Evolutionary conservation across 2,888 invertebrate species (phyloP).

Genomic region (Lasius platythorax): DNA sequence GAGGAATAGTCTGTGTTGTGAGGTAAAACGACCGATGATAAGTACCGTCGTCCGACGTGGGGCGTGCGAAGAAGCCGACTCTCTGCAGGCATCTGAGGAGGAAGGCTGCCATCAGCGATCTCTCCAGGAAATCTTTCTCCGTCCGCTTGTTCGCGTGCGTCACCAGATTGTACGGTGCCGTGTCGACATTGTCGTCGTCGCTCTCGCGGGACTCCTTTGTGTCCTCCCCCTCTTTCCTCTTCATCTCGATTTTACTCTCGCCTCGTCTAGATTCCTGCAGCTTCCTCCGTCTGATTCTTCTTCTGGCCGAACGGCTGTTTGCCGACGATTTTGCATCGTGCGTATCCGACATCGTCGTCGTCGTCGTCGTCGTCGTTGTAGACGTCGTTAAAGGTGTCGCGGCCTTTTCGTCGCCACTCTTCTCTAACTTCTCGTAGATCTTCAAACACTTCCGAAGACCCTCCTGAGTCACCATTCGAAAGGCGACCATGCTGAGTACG

Average conservation of each 20-base stretch:
- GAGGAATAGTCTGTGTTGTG: background rate
- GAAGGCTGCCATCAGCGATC: conserved; percentile 93
- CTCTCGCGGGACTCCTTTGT: conserved; percentile 64
- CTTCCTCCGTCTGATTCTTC: conserved; percentile 78
- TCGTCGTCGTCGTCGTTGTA: background rate
- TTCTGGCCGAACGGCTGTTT: conserved; percentile 76
- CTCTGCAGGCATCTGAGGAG: conserved; percentile 91
- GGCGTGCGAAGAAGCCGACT: conserved; percentile 87
- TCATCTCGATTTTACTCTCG: background rate
- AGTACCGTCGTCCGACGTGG: conserved; percentile 66
- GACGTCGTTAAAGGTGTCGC: background rate
- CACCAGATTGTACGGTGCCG: conserved; percentile 89
- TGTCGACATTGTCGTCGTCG: conserved; percentile 83
- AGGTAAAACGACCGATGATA: conserved; percentile 10
- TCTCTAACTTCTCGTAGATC: conserved; percentile 80
- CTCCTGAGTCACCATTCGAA: conserved; percentile 92
- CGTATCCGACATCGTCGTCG: background rate
- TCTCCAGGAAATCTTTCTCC: conserved; percentile 91
- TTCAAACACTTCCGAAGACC: conserved; percentile 86
- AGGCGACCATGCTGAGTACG: conserved; percentile 91
- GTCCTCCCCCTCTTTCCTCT: background rate
- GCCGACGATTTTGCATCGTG: background rate
- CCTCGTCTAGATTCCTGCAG: conserved; percentile 68
- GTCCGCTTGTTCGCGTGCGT: conserved; percentile 89
- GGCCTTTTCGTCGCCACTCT: background rate